Evolutionary conservation across 2,888 invertebrate genomes (phyloP), one percentile per base, ranked within the genome.

Genomic region (Acheta domesticus): DNA sequence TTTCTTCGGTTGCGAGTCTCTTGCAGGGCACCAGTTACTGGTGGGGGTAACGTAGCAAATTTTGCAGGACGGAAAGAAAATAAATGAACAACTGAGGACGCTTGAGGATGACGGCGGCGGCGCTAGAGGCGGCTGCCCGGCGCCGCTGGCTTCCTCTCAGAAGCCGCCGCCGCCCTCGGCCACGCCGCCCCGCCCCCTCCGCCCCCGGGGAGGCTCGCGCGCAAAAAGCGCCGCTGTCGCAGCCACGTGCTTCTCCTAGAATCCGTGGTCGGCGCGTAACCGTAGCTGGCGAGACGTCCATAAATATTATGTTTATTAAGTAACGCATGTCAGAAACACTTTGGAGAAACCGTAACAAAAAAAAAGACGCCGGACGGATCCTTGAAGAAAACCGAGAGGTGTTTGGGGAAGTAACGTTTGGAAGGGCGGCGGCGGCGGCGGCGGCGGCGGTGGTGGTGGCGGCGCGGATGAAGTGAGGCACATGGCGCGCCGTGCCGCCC

Each of bases 301-400:
- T 62, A 62, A 62, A 62, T 62, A 62, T 62, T 62, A n/a, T 62
- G 62, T 62, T 62, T 62, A 62, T 62, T 62, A 62, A 62, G 62
- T 62, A 62, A 62, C 62, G 62, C 62, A 62, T 62, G 62, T 62
- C 62, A 62, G 62, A 62, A 62, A 62, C 62, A 62, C 62, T 62
- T 62, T 62, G 62, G 62, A 62, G 62, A 12, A 62, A 62, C 62
- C 5, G 62, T n/a, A 62, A 62, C 62, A 62, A 62, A 62, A 62
- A 62, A 62, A 23, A 23, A 1, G 23, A n/a, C 62, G 14, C 14
- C 62, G 62, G 62, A 14, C 62, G 62, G 62, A 62, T 62, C 62
- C n/a, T 62, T 62, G 62, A 62, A 62, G 62, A 62, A 62, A 62
- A 62, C 62, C 62, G 62, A 62, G 62, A 62, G 62, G 62, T 62